phyloP scores from a whole-genome alignment of 2,113 vertebrate species.

The Todiramphus saurophagus region DNA sequence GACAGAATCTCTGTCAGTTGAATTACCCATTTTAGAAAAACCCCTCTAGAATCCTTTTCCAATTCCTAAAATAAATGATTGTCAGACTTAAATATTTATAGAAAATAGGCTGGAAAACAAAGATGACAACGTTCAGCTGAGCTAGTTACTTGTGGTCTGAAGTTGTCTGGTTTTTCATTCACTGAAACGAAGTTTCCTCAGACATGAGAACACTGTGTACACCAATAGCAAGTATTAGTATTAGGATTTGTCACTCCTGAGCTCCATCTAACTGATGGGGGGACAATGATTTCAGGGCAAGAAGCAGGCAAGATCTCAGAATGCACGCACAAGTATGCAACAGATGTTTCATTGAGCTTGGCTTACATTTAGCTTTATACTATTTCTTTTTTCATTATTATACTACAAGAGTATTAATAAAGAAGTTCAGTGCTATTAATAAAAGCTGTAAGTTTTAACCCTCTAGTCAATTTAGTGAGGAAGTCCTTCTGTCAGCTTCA shows the following conservation, averaged over 20 bases:
- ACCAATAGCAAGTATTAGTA: neutral
- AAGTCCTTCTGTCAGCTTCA: neutral
- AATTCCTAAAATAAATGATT: constrained; percentile 23
- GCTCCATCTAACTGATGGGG: neutral
- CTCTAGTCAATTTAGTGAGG: neutral
- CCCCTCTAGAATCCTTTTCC: neutral
- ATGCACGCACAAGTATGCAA: fast-evolving
- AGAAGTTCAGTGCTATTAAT: neutral
- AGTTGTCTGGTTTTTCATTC: neutral
- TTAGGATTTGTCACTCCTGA: neutral
- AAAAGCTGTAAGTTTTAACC: neutral
- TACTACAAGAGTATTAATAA: neutral
- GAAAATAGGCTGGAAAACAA: constrained; percentile 3
- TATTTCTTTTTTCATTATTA: neutral
- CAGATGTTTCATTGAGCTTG: neutral
- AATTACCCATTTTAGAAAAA: neutral
- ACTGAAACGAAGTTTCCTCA: too few relatives aligned
- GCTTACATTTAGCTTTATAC: neutral
- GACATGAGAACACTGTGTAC: neutral
- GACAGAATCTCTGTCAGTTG: neutral
- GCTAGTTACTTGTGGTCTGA: neutral
- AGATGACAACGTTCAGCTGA: neutral
- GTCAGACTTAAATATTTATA: neutral
- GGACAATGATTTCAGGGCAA: neutral
- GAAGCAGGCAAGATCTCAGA: neutral